These are phyloP conservation scores for Sebastes taczanowskii DNA, from an alignment of 2,797 vertebrate genomes.

Conservation along the genomic window DNA sequence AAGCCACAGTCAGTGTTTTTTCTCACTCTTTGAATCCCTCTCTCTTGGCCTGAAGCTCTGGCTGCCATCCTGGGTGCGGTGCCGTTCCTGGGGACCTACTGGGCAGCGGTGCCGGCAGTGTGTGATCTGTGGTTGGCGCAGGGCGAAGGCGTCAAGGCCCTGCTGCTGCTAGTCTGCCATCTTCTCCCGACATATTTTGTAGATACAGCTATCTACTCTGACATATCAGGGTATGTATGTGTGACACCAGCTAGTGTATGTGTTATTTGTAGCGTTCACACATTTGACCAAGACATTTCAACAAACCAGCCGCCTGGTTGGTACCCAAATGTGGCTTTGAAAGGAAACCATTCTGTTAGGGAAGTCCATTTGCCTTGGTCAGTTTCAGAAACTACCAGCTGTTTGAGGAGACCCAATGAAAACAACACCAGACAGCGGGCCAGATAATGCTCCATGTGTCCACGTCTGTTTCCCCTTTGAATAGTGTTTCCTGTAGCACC, in stretches of 20 bases:
- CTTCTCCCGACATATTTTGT: constrained; percentile 98
- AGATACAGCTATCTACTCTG: constrained; percentile 98
- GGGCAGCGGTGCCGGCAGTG: constrained; percentile 94
- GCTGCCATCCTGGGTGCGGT: constrained; percentile 97
- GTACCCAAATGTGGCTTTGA: not conserved
- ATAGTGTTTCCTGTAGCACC: not conserved
- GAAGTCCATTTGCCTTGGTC: not conserved
- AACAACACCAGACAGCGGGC: constrained; percentile 5
- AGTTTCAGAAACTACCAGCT: not conserved
- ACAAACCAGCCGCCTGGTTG: not conserved
- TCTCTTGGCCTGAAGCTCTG: constrained; percentile 81
- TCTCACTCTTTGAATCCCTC: not conserved
- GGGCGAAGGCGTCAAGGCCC: constrained; percentile 91
- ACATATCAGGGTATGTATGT: constrained; percentile 92
- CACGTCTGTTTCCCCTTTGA: not conserved
- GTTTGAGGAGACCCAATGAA: not conserved
- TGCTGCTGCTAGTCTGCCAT: constrained; percentile 93
- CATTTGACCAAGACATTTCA: not conserved
- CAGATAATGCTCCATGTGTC: not conserved
- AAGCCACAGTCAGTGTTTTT: not conserved
- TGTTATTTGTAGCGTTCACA: not conserved
- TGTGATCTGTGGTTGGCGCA: constrained; percentile 97
- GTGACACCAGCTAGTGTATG: not conserved
- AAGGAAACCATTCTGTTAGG: not conserved
- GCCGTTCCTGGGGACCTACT: constrained; percentile 97